Evolutionary conservation across 2,797 vertebrate species (phyloP), one percentile per base, ranked within the genome.

Genomic region (Scomberomorus guttatus): DNA sequence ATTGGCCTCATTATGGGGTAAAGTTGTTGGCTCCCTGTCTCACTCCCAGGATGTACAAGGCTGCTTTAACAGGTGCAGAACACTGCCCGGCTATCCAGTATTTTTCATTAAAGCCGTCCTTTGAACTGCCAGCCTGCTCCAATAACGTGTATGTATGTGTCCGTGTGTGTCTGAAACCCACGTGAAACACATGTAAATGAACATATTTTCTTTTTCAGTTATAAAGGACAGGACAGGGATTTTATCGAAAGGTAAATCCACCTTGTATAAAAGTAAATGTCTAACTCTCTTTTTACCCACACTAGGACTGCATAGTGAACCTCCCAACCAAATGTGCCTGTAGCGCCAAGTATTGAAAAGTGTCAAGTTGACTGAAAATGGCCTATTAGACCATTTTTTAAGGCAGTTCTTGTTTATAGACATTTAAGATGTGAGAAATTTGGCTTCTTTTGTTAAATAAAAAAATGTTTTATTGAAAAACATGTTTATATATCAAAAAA

Each of bases 11-110:
- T 93, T 94, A 89, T n/a, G 61, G 74, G 81, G 78, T 85, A 83
- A 86, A 89, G 84, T 90, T 92, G 77, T 75, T 88, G 88, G 84
- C 82, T 85, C 58, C 66, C 68, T 48, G 71, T 85, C 80, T 86
- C 17, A 24, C 75, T 81, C 79, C 77, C 79, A 73, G 73, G 81
- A 87, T 79, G 74, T 66, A 65, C 72, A 83, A 80, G 80, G 80
- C 76, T 87, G 79, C 79, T 85, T 84, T 85, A 92, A 91, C 93
- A 94, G 94, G 92, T 94, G 93, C 89, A 86, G 71, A 79, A 72
- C 70, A 66, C 77, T 48, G 59, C 63, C 73, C 66, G 74, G 67
- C 80, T 72, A 57, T 69, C 74, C 81, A 50, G 59, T 77, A 79
- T 84, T 90, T 92, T 89, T 93, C 83, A 92, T 92, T 89, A 87